Evolutionary conservation across 2,888 invertebrate genomes (phyloP).

Genomic region (Chrysomela aeneicollis): DNA sequence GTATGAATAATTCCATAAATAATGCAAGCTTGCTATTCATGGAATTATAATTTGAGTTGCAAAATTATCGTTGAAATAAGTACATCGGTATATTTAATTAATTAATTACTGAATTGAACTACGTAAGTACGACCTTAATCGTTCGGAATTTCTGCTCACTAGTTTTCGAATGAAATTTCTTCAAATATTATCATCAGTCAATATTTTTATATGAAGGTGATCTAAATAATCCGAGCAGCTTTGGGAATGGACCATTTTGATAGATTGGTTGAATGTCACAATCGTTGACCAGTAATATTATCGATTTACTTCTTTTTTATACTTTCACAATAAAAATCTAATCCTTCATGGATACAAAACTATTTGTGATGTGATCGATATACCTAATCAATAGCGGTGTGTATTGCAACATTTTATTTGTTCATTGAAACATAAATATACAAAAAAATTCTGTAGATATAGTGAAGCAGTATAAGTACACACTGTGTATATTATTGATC

Average conservation of each 20-base stretch:
- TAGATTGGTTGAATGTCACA: neutral
- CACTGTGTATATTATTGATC: too few species aligned
- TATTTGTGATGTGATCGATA: neutral
- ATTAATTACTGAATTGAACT: neutral
- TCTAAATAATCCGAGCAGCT: too few species aligned
- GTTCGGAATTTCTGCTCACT: too few species aligned
- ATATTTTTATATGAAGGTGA: too few species aligned
- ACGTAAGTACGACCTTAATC: neutral
- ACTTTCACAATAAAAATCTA: conserved; percentile 4
- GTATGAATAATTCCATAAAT: neutral
- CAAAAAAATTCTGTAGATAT: too few species aligned
- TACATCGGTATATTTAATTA: neutral
- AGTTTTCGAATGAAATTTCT: too few species aligned
- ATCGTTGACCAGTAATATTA: neutral
- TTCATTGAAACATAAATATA: neutral
- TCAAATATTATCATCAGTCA: too few species aligned
- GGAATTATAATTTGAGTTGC: neutral
- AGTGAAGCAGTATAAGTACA: too few species aligned
- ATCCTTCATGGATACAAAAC: neutral
- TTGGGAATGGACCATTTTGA: too few species aligned
- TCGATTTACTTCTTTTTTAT: neutral
- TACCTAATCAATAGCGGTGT: neutral
- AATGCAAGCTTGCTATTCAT: neutral
- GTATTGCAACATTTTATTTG: neutral
- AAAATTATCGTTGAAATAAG: neutral